Evolutionary conservation across 1,140 invertebrate genomes (phyloP).

Genomic region (Drosophila novamexicana): DNA sequence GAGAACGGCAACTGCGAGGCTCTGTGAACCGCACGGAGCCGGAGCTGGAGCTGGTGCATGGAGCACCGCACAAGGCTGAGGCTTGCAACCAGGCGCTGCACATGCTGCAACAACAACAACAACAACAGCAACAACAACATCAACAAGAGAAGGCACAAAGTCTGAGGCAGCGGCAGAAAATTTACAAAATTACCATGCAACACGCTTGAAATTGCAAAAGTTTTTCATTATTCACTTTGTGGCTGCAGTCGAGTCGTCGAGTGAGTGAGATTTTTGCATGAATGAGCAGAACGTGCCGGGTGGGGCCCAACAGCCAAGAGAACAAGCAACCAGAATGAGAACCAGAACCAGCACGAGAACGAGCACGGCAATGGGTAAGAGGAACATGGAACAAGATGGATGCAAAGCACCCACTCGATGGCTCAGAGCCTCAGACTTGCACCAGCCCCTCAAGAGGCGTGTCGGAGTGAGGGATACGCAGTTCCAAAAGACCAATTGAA

Average conservation of each 20-base stretch:
- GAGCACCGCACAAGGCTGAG: conserved; percentile 21
- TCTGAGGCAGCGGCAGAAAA: conserved; percentile 65
- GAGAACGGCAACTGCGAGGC: conserved; percentile 33
- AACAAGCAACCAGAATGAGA: conserved; percentile 7
- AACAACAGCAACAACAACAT: conserved; percentile 36
- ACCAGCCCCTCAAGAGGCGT: background rate
- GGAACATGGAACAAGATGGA: conserved; percentile 61
- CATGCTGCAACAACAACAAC: conserved; percentile 36
- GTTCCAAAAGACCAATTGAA: conserved; percentile 74
- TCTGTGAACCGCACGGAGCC: conserved; percentile 54
- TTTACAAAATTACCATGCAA: conserved; percentile 83
- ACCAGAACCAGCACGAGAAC: conserved; percentile 5
- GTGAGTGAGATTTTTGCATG: conserved; percentile 82
- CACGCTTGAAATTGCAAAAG: conserved; percentile 83
- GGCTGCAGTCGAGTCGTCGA: conserved; percentile 80
- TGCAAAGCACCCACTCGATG: conserved; percentile 46
- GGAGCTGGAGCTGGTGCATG: conserved; percentile 24
- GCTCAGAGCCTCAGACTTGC: conserved; percentile 7
- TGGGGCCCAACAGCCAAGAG: background rate
- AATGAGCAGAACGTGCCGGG: conserved; percentile 75
- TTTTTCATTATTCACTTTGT: conserved; percentile 83
- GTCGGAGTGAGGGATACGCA: conserved; percentile 11
- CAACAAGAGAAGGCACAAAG: conserved; percentile 58
- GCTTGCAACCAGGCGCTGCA: conserved; percentile 9
- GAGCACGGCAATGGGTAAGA: background rate